Base-by-base conservation (phyloP, 2,797 vertebrate genomes). In the Hapalemur alaotrensis region DNA sequence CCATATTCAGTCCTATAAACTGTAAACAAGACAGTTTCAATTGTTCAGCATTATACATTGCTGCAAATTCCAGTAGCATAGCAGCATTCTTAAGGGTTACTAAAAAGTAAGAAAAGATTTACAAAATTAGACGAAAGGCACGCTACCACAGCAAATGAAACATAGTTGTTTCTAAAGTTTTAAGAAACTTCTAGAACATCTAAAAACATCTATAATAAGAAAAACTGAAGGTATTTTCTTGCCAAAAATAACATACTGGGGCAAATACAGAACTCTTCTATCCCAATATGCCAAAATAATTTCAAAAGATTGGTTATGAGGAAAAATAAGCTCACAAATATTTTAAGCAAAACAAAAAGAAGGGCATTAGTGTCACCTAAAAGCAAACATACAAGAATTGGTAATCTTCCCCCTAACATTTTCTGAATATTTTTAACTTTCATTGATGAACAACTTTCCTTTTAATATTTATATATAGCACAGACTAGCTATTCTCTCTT, bases 31-130 rank as follows among this genome's bases (percentile, higher is more conserved):
- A 99, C 48, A 99, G 98, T 97, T 99, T 99, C 32, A 99, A 98
- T 95, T 99, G 99, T 54, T 99, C 99, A 70, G 99, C 99, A 20
- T 99, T 99, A 98, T 99, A 99, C 98, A 99, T 98, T 18, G 99
- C 98, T 61, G 99, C 98, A 98, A 99, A 99, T 97, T 99, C 99
- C 98, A 99, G 98, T 67, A 99, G 98, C 98, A 99, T 99, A 0
- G 99, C 99, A 80, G 99, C 99, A 35, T 99, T 99, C 98, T 99
- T 99, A 95, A 99, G 98, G 25, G 99, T 99, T 98, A 99, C 99
- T 99, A 98, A 54, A 97, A 97, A 82, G 79, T 73, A 97, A 83
- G 22, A 97, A 83, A 91, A 63, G 18, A 94, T 93, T 86, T 48
- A 32, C 46, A 93, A 93, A 95, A 93, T 85, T 38, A 96, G 81